phyloP scores from a whole-genome alignment of 2,888 invertebrate species.

The Agonum fuliginosum region DNA sequence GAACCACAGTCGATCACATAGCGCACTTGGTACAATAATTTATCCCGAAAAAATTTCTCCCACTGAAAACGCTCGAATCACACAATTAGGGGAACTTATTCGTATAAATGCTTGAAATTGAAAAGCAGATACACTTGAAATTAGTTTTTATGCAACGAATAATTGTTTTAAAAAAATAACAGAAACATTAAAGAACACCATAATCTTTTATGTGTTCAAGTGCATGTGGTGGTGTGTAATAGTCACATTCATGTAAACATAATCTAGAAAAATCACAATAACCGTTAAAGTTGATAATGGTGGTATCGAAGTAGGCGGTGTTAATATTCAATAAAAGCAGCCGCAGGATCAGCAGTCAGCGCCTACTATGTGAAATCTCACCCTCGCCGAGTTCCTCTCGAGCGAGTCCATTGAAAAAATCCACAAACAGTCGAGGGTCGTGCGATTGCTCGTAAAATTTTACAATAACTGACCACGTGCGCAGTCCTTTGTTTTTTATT shows the following conservation, averaged over 20 bases:
- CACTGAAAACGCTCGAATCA: too few species aligned
- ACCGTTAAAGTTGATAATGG: slow-evolving; percentile 38
- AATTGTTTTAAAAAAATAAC: slow-evolving; percentile 20
- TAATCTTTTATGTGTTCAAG: slow-evolving; percentile 26
- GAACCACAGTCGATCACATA: too few species aligned
- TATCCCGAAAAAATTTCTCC: too few species aligned
- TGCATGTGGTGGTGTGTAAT: neutral
- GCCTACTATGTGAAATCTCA: slow-evolving; percentile 25
- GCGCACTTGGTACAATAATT: too few species aligned
- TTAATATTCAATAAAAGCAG: slow-evolving; percentile 56
- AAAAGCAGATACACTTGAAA: too few species aligned
- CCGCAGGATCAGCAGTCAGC: slow-evolving; percentile 45
- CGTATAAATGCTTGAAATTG: too few species aligned
- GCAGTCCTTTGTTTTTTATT: slow-evolving; percentile 50
- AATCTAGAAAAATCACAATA: slow-evolving; percentile 31
- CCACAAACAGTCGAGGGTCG: slow-evolving; percentile 34
- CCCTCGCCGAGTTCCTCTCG: neutral
- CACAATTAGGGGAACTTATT: too few species aligned
- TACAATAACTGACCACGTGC: slow-evolving; percentile 57
- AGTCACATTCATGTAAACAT: slow-evolving; percentile 12
- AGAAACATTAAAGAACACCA: slow-evolving; percentile 32
- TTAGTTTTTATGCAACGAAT: too few species aligned
- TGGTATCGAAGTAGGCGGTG: slow-evolving; percentile 24
- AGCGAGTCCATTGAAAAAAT: slow-evolving; percentile 46
- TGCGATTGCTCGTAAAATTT: slow-evolving; percentile 53